Percentiles rank a stretch among this genome's conserved stretches.
Evolutionary conservation across 2,797 vertebrate species (phyloP).

Genomic region (Myotis vivesi): DNA sequence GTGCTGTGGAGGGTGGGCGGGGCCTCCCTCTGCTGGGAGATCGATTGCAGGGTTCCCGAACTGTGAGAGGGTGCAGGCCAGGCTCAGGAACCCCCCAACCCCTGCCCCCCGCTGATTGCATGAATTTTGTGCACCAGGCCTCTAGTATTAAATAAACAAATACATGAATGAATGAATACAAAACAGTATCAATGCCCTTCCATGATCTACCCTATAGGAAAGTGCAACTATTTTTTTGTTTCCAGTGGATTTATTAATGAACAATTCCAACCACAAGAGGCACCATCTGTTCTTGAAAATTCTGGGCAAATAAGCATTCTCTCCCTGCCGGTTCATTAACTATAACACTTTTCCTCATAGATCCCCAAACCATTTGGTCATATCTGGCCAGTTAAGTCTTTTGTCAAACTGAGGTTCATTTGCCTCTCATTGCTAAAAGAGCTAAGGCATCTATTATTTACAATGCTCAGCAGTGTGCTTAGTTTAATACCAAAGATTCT

Average conservation of each 20-base stretch:
- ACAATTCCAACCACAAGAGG: not conserved
- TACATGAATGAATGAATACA: not conserved
- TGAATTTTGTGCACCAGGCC: too few relatives aligned
- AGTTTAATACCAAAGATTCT: not conserved
- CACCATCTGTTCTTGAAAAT: constrained; percentile 13
- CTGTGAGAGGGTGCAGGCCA: too few relatives aligned
- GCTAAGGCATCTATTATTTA: not conserved
- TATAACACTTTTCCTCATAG: not conserved
- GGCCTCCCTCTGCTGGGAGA: too few relatives aligned
- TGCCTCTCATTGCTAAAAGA: not conserved
- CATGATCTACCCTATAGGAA: not conserved
- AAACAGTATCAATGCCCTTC: not conserved
- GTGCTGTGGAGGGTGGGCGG: too few relatives aligned
- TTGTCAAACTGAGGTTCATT: not conserved
- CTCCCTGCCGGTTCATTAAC: not conserved
- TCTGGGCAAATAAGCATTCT: not conserved
- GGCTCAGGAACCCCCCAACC: too few relatives aligned
- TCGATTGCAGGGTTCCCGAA: too few relatives aligned
- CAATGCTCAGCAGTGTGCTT: not conserved
- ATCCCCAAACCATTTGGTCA: not conserved
- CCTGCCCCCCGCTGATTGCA: rapidly evolving
- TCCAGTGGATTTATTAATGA: not conserved
- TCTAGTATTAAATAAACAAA: not conserved
- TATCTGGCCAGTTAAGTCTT: not conserved
- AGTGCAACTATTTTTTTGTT: not conserved